phyloP scores from a whole-genome alignment of 2,113 vertebrate genomes.

The Lycocorax pyrrhopterus region DNA sequence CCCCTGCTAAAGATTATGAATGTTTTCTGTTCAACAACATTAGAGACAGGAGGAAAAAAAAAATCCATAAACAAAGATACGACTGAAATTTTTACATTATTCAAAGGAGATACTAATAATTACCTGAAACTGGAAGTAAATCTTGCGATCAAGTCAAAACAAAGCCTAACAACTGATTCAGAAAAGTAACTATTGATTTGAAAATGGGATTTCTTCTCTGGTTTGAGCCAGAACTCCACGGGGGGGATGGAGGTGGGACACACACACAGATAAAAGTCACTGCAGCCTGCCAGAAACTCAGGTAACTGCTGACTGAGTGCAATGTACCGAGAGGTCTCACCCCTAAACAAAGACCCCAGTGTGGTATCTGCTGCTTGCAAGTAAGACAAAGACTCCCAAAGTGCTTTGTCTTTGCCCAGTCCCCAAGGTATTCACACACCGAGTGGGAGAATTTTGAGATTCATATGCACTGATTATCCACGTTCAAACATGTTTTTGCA shows the following conservation, averaged over 20 bases:
- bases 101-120: not conserved
- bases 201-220: not conserved
- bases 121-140: not conserved
- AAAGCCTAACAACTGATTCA: not conserved
- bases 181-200: not conserved
- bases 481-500: not conserved
- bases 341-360: not conserved
- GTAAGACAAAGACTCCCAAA: not conserved
- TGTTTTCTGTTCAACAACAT: not conserved
- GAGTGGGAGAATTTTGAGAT: not conserved
- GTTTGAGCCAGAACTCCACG: not conserved
- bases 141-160: not conserved
- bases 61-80: not conserved
- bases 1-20: not conserved
- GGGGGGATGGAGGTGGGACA: not conserved
- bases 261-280: not conserved
- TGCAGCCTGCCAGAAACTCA: not conserved
- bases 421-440: not conserved
- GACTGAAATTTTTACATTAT: not conserved
- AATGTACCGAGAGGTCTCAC: rapidly evolving
- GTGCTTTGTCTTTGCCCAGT: not conserved
- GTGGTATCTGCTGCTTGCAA: not conserved
- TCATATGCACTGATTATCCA: not conserved
- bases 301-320: not conserved
- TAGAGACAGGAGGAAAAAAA: not conserved